Evolutionary conservation across 2,113 vertebrate species (phyloP).

Genomic region (Anoura caudifer): DNA sequence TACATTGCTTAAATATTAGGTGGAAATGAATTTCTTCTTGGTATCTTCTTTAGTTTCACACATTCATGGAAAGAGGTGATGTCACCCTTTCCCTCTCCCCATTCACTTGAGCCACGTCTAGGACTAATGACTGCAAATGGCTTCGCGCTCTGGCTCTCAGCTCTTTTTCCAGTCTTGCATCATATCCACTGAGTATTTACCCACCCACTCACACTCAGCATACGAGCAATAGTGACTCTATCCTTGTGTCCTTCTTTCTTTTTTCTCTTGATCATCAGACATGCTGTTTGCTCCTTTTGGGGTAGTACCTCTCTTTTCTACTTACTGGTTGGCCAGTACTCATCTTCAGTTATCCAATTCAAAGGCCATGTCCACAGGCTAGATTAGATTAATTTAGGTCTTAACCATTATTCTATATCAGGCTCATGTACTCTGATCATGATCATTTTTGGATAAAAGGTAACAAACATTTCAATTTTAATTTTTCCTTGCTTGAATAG

Average conservation of each 20-base stretch:
- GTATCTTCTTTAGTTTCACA: background rate
- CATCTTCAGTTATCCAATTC: background rate
- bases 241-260: background rate
- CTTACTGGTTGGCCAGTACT: background rate
- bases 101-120: background rate
- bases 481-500: background rate
- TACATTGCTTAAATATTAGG: background rate
- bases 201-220: background rate
- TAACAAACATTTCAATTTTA: slow-evolving; percentile 3
- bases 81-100: background rate
- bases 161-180: background rate
- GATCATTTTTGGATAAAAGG: background rate
- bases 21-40: background rate
- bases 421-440: background rate
- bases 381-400: background rate
- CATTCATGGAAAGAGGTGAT: background rate
- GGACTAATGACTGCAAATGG: background rate
- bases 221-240: background rate
- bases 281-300: background rate
- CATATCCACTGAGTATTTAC: background rate
- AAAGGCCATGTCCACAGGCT: background rate
- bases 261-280: background rate
- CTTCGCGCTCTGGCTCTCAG: background rate
- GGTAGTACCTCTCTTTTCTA: background rate
- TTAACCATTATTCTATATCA: background rate